Evolutionary conservation across 2,797 vertebrate genomes (phyloP), one percentile per base, ranked within the genome.

Genomic region (Hirundo rustica): DNA sequence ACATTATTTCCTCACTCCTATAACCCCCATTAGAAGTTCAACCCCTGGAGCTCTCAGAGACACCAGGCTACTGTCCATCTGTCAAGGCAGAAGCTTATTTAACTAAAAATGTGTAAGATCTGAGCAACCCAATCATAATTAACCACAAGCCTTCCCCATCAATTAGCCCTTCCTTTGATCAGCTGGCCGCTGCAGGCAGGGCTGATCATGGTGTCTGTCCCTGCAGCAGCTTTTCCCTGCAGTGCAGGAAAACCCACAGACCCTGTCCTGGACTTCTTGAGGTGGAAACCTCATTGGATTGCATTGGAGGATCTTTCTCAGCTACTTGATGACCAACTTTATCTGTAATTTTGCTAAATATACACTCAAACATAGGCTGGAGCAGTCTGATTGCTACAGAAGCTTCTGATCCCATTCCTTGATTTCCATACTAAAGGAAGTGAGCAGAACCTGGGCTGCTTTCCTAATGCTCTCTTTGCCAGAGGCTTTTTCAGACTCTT

Each of bases 301-400:
- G 38, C 21, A 21, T 47, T 6, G 12, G 13, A 30, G 25, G 57
- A 83, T 77, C 73, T 76, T 87, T 88, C 50, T 50, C 53, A 61
- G 61, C 25, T 51, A 3, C 34, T 62, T 81, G 61, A 78, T 91
- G 66, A 72, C 66, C 66, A 64, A 18, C 30, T 91, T 68, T 75
- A 48, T 89, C 36, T 66, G 68, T 83, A 55, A 78, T 93, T 96
- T 86, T 75, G 65, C 62, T 62, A 55, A 93, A 64, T 88, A n/a
- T 34, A 45, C 34, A 9, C 62, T 78, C 47, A 20, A 62, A 16
- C 5, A 1, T 55, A 40, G 78, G 40, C 70, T 84, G 58, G 40
- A 81, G 62, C 58, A 45, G 20, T 42, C 58, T 88, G 68, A 90
- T 77, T 94, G 70, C 66, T 64, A 42, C n/a, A n/a, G n/a, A n/a